Percentiles rank a stretch among this genome's conserved stretches.
These are phyloP conservation scores for Eupithecia dodoneata DNA, from an alignment of 2,888 invertebrate genomes.

Conservation along the genomic window DNA sequence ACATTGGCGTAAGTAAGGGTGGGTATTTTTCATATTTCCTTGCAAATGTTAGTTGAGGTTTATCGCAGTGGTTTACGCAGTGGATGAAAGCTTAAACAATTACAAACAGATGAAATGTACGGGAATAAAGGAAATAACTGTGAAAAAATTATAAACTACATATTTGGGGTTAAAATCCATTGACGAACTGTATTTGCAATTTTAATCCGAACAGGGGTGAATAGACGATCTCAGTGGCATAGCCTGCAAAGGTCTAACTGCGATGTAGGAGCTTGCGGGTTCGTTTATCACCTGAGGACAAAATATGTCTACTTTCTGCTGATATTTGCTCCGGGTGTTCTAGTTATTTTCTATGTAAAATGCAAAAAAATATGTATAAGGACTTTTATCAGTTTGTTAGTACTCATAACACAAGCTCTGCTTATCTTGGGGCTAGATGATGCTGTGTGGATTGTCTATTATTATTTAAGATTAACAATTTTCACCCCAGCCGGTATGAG, in stretches of 20 bases:
- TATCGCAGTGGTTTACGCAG: slow-evolving; percentile 13
- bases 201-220: neutral
- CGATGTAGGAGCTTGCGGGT: neutral
- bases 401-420: neutral
- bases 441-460: neutral
- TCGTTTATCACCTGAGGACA: neutral
- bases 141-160: neutral
- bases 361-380: neutral
- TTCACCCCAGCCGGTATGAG: neutral
- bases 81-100: neutral
- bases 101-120: neutral
- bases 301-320: neutral
- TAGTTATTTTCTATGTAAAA: neutral
- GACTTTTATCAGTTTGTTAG: neutral
- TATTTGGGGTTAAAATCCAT: neutral
- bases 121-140: neutral
- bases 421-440: neutral
- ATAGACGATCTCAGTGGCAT: neutral
- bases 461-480: neutral
- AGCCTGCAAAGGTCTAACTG: neutral
- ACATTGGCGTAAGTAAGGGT: slow-evolving; percentile 19
- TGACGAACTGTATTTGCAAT: neutral
- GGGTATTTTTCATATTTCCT: slow-evolving; percentile 29
- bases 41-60: slow-evolving; percentile 9
- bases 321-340: neutral